Conservation (phyloP, 1,140 invertebrate genomes). For the Rhopalosiphum padi region DNA sequence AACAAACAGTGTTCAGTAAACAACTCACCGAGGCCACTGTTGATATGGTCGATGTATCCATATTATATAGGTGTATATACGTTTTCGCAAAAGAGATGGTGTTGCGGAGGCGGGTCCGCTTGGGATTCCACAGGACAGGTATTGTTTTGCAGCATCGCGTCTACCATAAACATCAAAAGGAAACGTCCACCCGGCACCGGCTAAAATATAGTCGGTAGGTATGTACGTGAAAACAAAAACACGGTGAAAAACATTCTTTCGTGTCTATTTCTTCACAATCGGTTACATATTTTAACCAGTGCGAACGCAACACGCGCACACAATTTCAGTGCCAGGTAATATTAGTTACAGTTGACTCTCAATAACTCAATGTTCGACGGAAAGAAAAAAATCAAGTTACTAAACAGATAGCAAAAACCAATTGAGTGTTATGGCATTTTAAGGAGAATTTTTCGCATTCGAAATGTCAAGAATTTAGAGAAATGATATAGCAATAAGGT, state of each 20-base stretch:
- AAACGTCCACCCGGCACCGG: background rate
- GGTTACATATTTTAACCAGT: background rate
- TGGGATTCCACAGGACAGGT: background rate
- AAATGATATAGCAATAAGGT: background rate
- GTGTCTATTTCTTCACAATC: background rate
- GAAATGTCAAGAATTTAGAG: background rate
- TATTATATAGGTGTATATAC: background rate
- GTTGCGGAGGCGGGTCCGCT: background rate
- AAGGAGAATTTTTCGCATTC: background rate
- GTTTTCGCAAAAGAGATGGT: background rate
- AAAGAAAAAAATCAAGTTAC: too few relatives aligned
- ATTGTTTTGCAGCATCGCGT: background rate
- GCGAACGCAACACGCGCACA: background rate
- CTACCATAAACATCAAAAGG: background rate
- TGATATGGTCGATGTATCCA: background rate
- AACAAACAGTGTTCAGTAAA: background rate
- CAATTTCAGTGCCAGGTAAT: background rate
- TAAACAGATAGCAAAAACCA: background rate
- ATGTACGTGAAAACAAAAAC: background rate
- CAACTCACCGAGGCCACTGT: background rate
- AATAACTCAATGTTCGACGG: too few relatives aligned
- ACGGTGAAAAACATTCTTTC: background rate
- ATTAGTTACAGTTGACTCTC: background rate
- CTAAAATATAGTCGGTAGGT: background rate
- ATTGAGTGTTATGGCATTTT: background rate